Conservation (phyloP, 2,888 invertebrate species). For the Drosophila lacicola region DNA sequence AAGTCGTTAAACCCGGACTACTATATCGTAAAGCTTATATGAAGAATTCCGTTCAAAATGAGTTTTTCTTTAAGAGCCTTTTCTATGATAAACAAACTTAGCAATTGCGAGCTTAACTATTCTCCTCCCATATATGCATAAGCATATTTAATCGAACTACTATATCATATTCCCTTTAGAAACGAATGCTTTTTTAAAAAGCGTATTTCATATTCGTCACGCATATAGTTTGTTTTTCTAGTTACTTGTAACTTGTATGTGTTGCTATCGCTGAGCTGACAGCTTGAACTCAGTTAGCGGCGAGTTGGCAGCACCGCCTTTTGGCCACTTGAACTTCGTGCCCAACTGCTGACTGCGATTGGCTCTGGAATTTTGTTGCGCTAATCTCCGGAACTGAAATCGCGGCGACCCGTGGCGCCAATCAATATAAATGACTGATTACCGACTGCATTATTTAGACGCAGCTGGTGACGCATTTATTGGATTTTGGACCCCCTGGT, state of each 20-base stretch:
- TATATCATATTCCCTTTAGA: no score
- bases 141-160: no score
- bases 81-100: no score
- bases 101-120: no score
- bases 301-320: slow-evolving; percentile 32
- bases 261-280: slow-evolving; percentile 19
- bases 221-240: slow-evolving; percentile 21
- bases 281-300: slow-evolving; percentile 26
- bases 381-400: slow-evolving; percentile 54
- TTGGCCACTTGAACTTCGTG: slow-evolving; percentile 62
- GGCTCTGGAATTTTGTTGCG: slow-evolving; percentile 22
- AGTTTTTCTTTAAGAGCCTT: no score
- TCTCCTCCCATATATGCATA: no score
- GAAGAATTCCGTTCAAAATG: no score
- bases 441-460: slow-evolving; percentile 19
- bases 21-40: no score
- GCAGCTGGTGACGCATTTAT: slow-evolving; percentile 15
- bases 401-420: slow-evolving; percentile 14
- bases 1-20: no score
- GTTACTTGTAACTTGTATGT: background rate
- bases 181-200: background rate
- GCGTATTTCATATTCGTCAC: background rate
- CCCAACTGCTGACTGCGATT: slow-evolving; percentile 53
- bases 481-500: slow-evolving; percentile 18
- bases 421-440: slow-evolving; percentile 59